Conservation (phyloP, 2,888 invertebrate genomes). For the Thera obeliscata region DNA sequence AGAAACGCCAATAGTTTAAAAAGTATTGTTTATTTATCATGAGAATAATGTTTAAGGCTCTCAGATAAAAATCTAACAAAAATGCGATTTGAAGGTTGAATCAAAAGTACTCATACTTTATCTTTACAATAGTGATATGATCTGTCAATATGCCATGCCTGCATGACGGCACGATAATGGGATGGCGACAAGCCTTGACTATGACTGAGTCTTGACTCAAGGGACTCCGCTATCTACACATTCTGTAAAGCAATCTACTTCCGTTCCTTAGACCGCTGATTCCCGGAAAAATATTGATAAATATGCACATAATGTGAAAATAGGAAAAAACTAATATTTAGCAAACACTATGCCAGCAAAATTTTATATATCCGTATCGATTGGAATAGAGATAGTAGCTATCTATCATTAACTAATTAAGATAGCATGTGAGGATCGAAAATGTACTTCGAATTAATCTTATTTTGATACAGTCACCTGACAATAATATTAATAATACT, state of each 20-base stretch:
- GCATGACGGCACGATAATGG: neutral
- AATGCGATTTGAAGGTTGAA: slow-evolving; percentile 13
- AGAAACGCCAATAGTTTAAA: too few species aligned
- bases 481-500: neutral
- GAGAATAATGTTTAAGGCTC: too few species aligned
- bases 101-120: neutral
- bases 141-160: slow-evolving; percentile 27
- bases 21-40: too few species aligned
- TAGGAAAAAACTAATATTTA: neutral
- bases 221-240: neutral
- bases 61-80: slow-evolving; percentile 2
- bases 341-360: neutral
- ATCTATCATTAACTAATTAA: slow-evolving; percentile 1
- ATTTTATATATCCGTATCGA: neutral
- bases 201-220: neutral
- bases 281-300: neutral
- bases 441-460: neutral
- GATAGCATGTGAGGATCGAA: neutral
- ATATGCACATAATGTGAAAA: neutral
- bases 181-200: neutral
- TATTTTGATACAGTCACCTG: neutral
- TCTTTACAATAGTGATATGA: slow-evolving; percentile 19
- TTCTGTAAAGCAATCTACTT: neutral
- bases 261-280: neutral
- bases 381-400: slow-evolving; percentile 6